phyloP scores from a whole-genome alignment of 2,888 invertebrate genomes.

The Eupithecia exiguata region DNA sequence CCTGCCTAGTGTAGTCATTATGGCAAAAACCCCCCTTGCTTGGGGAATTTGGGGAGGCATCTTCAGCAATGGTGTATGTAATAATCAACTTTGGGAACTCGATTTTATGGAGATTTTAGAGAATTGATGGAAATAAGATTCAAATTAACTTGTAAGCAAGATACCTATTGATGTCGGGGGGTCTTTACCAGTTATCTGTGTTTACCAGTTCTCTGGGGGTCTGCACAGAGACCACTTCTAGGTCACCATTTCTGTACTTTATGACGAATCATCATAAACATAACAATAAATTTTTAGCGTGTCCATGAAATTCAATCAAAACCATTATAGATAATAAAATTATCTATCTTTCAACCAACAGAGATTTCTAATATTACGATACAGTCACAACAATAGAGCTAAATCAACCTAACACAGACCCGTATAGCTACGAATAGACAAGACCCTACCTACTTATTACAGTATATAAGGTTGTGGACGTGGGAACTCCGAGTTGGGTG shows the following conservation, averaged over 20 bases:
- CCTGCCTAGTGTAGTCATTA: not conserved
- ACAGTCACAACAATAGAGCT: constrained; percentile 10
- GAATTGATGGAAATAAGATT: not conserved
- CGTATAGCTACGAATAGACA: not conserved
- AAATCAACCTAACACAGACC: constrained; percentile 9
- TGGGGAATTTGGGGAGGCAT: not conserved
- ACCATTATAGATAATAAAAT: not conserved
- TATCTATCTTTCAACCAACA: constrained; percentile 3
- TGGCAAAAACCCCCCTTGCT: not conserved
- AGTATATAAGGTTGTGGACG: constrained; percentile 2
- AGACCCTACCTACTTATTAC: not conserved
- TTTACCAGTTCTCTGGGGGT: no score
- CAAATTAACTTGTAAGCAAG: no score
- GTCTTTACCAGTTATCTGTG: no score
- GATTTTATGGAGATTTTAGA: not conserved
- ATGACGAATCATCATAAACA: not conserved
- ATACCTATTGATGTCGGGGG: no score
- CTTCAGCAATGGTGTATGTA: not conserved
- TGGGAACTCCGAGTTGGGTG: constrained; percentile 19
- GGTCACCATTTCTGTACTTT: no score
- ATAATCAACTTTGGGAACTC: not conserved
- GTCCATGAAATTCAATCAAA: not conserved
- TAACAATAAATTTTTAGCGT: not conserved
- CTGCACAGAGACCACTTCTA: not conserved
- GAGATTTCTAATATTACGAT: not conserved